Conservation (phyloP, 2,888 invertebrate genomes). For the Zygogramma bicolorata region DNA sequence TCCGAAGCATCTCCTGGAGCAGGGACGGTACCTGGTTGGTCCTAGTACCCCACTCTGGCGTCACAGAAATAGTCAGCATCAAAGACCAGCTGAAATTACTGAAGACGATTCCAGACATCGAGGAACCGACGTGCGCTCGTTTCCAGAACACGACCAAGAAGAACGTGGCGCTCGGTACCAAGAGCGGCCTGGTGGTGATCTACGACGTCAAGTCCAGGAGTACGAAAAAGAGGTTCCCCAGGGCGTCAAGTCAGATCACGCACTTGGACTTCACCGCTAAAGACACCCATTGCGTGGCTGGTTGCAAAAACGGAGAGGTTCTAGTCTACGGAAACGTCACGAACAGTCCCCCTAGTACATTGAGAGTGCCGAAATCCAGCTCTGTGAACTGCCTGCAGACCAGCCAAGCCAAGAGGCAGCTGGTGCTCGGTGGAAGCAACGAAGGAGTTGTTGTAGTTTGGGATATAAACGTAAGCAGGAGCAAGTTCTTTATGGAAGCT, state of each 20-base stretch:
- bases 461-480: conserved; percentile 61
- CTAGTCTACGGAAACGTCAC: conserved; percentile 59
- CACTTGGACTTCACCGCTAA: conserved; percentile 60
- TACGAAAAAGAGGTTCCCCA: conserved; percentile 58
- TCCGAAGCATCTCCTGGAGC: conserved; percentile 63
- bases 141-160: conserved; percentile 63
- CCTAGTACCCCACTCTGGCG: conserved; percentile 60
- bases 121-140: conserved; percentile 61
- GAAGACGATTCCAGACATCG: conserved; percentile 59
- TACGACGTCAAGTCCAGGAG: conserved; percentile 62
- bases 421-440: conserved; percentile 60
- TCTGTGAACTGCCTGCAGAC: conserved; percentile 59
- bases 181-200: conserved; percentile 59
- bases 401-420: conserved; percentile 58
- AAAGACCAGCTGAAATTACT: conserved; percentile 59
- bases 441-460: conserved; percentile 64
- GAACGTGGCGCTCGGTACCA: conserved; percentile 59
- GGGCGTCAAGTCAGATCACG: conserved; percentile 54
- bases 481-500: conserved; percentile 58
- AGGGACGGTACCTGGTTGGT: conserved; percentile 64
- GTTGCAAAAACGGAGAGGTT: conserved; percentile 60
- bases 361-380: conserved; percentile 60
- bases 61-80: conserved; percentile 61
- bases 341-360: conserved; percentile 54
- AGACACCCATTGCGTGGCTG: conserved; percentile 62